These are phyloP conservation scores for Philereme transversata DNA, from an alignment of 2,888 invertebrate species.

Conservation along the genomic window DNA sequence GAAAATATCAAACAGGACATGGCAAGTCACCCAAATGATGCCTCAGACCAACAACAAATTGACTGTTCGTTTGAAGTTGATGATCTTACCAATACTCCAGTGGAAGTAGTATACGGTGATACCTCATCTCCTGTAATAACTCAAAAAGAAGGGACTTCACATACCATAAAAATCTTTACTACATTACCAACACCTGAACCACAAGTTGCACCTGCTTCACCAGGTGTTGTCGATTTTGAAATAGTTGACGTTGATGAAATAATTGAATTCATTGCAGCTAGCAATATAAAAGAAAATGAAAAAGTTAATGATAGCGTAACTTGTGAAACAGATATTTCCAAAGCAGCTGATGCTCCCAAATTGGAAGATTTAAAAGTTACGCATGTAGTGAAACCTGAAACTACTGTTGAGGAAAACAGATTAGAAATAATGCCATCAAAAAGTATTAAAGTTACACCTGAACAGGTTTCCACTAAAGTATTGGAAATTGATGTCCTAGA, in stretches of 20 bases:
- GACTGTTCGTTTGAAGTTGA: slow-evolving; percentile 56
- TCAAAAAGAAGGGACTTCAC: slow-evolving; percentile 29
- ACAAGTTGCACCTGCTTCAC: slow-evolving; percentile 7
- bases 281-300: not conserved
- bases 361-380: not conserved
- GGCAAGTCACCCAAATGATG: slow-evolving; percentile 18
- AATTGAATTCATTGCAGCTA: slow-evolving; percentile 25
- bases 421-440: not conserved
- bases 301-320: slow-evolving; percentile 7
- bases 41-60: slow-evolving; percentile 36
- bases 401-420: slow-evolving; percentile 3
- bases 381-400: slow-evolving; percentile 4
- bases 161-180: not conserved
- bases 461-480: slow-evolving; percentile 7
- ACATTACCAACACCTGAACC: slow-evolving; percentile 1
- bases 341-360: not conserved
- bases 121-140: slow-evolving; percentile 34
- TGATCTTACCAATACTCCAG: slow-evolving; percentile 55
- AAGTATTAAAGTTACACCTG: slow-evolving; percentile 4
- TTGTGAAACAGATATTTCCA: not conserved
- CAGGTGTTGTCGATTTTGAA: slow-evolving; percentile 34
- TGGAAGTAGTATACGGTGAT: slow-evolving; percentile 50
- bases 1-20: slow-evolving; percentile 9
- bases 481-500: slow-evolving; percentile 53
- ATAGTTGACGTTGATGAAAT: slow-evolving; percentile 33